Evolutionary conservation across 2,113 vertebrate species (phyloP), one percentile per base, ranked within the genome.

Genomic region (Phrynosoma platyrhinos): DNA sequence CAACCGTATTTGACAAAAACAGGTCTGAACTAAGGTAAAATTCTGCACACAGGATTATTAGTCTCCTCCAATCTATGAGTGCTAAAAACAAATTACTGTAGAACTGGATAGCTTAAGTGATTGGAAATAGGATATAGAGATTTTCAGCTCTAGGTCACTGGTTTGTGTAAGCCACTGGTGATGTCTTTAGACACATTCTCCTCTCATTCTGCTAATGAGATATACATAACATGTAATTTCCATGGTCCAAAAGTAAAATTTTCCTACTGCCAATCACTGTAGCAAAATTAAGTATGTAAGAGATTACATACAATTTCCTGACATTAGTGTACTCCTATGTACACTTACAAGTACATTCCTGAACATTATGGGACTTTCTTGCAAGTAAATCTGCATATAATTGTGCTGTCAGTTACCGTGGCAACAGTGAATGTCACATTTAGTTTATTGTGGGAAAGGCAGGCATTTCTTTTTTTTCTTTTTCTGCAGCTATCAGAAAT

Each of bases 141-240:
- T 88, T 92, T 92, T 86, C 40, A 86, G 53, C 79, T 62, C 86
- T 23, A 92, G 66, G 87, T 82, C 42, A 90, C 64, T 3, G 66
- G 30, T 58, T 88, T 52, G 79, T 20, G 40, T 82, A 32, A 82
- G 71, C 27, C 25, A 75, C 72, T 76, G 32, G 36, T 36, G 69
- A 76, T 64, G 72, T 78, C 74, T 78, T 85, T 18, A 78, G 58
- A 66, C 13, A 76, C 64, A 76, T 32, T 68, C 42, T 68, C 16
- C 30, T 13, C 14, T 30, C 58, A 76, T 14, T 82, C 40, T 40
- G 58, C 3, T 88, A 66, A 68, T 82, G 64, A 76, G 42, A 68
- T 69, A 14, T n/a, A 4, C 10, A 23, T 20, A 52, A 23, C 21
- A 42, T 16, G 55, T 12, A 82, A 77, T 72, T 77, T 64, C 64